Base-by-base conservation (phyloP, 2,888 invertebrate species). In the Mythimna lalbum region DNA sequence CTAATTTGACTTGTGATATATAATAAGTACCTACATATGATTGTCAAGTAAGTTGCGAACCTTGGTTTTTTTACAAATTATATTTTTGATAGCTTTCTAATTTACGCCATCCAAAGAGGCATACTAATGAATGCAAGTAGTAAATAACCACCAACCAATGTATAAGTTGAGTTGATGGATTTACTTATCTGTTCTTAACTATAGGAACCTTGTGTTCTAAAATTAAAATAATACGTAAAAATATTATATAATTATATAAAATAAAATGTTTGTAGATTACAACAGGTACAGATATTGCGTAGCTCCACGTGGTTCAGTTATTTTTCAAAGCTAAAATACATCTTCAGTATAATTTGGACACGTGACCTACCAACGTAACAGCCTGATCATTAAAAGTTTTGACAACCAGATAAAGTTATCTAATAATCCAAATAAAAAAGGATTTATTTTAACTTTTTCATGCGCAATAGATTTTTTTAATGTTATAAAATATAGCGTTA, bases 341-440 rank as follows among this genome's bases (percentile, higher is more conserved):
- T 21, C 49, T 36, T 63, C 61, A 49, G 39, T 64, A 52, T 49
- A 31, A 60, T 70, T 63, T 23, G 17, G 49, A 67, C 83, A 86
- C 83, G 87, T 87, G 87, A 82, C 67, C 55, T 56, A 47, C 36
- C 56, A 21, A 14, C 53, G 62, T 67, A 71, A 71, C 69, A 66
- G 53, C 49, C 36, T 59, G 79, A 82, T 89, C 81, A 86, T 89
- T 89, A 89, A 88, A 89, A 89, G 82, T 88, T 89, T 77, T 61
- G 52, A 19, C 72, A 66, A 73, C 64, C 72, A 71, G 56, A 31
- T 9, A 69, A 74, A 75, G 66, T 78, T 76, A 14, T 31, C 33
- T 61, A 19, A 27, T 76, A 82, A 83, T 84, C 81, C 77, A 53
- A 49, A 52, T 65, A 50, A 76, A 82, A 78, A 71, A 59, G 70